Base-by-base conservation (phyloP, 2,888 invertebrate species). In the Cantharis nigra region DNA sequence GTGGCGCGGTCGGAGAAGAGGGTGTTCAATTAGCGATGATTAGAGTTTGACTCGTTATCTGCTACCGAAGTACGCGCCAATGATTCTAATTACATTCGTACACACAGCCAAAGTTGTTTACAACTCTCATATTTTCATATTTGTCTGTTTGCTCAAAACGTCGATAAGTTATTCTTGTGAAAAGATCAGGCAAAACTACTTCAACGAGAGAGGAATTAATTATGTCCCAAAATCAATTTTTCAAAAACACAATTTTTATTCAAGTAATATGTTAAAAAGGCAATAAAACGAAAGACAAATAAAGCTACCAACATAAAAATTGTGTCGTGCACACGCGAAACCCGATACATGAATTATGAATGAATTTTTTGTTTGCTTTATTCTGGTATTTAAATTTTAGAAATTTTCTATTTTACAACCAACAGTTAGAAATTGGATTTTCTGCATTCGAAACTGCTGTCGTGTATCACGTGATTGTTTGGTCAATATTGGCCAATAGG, bases 21-120 rank as follows among this genome's bases (percentile, higher is more conserved):
- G 84, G 85, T 84, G 84, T 85, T 83, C 86, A 87, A 87, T 87
- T 87, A 87, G 87, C 87, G 85, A 85, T 87, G 87, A 87, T 88
- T 87, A 88, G 87, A 86, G 85, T 83, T 83, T 84, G 82, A 83
- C 87, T 87, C 85, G 86, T 87, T 87, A 86, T 85, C 84, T 81
- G 87, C 88, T 87, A 87, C 88, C 87, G 88, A 87, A 88, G 87
- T 88, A 88, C 88, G 84, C 87, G 85, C 86, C 85, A 85, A 85
- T 83, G 84, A 85, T 82, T 87, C 87, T 88, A 88, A 88, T 88
- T 87, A 85, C 84, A 86, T 86, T 80, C 75, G 83, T 84, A 87
- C 83, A 87, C 87, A 87, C 78, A 76, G 83, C 65, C 84, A 83
- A 84, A 83, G 80, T 63, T 85, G 83, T 86, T 84, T 85, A 83